Base-by-base conservation (phyloP, 92 coral and sea anemone genomes). In the Zoanthus sociatus region DNA sequence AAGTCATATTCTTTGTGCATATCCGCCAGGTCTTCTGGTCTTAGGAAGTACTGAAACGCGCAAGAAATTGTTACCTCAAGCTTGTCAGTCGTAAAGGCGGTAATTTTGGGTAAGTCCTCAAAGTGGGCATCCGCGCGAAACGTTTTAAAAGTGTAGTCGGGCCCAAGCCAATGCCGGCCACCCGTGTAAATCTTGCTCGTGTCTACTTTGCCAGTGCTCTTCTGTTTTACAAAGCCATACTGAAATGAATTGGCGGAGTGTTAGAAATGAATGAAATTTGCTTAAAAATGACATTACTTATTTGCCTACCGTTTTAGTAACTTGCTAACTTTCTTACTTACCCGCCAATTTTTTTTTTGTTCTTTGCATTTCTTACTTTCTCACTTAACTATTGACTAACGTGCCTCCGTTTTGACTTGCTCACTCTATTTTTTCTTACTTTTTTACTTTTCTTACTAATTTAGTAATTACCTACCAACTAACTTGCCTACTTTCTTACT, bases 141-240 rank as follows among this genome's bases (percentile, higher is more conserved):
- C 18, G 61, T 63, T 79, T 94, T 94, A 87, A 94, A 94, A 10
- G 90, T 92, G 83, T 78, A 92, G 83, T 94, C 96, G 0, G 96
- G 96, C 15, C 96, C 96, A 71, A 94, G 45, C 69, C 93, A 86
- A 60, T 92, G 92, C 33, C 96, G 90, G 9, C 96, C 96, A 1
- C 90, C 89, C 2, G 86, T 71, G 81, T 84, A 94, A 18, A 94
- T 93, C 68, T 89, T 46, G 15, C 79, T 78, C 42, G 89, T 81
- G 92, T 92, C 84, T 3, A 94, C 96, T 66, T 31, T 89, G 20
- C 96, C 96, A 10, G 96, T 94, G 26, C 95, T 92, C 47, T 87
- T 92, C 10, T 92, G 94, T 77, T 90, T 90, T 31, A 44, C 75
- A 69, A 94, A 89, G 32, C 92, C 96, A 48, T 88, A 88, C 96